Percentiles rank a stretch among this genome's conserved stretches.
phyloP scores from a whole-genome alignment of 1,140 invertebrate species.

The Papilio glaucus region DNA sequence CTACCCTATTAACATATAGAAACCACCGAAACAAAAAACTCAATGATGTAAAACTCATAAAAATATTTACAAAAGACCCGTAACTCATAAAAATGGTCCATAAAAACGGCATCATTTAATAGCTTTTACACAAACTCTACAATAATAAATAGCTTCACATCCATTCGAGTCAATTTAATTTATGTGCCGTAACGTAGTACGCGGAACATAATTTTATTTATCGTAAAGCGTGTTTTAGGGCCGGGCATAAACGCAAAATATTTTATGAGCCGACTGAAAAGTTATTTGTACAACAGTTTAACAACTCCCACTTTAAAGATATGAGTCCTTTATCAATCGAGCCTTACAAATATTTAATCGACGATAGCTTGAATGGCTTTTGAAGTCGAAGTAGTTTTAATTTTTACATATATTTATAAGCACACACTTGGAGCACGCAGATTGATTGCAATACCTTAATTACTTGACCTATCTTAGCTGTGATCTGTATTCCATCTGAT shows the following conservation, averaged over 20 bases:
- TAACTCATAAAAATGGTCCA: conserved; percentile 20
- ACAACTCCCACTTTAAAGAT: conserved; percentile 13
- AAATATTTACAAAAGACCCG: conserved; percentile 25
- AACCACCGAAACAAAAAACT: conserved; percentile 1
- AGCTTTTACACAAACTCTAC: conserved; percentile 13
- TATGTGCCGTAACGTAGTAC: conserved; percentile 6
- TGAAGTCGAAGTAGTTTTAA: no score
- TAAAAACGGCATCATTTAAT: conserved; percentile 29
- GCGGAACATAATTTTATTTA: conserved; percentile 35
- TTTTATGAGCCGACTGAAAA: conserved; percentile 24
- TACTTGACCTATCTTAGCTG: no score
- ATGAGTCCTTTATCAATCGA: background rate
- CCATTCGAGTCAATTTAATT: conserved; percentile 38
- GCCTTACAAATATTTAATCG: background rate
- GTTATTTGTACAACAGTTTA: conserved; percentile 28
- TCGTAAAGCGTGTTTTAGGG: conserved; percentile 35
- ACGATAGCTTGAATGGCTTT: no score
- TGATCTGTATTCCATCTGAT: no score
- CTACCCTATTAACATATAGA: no score
- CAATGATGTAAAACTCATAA: conserved; percentile 24
- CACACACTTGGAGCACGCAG: no score
- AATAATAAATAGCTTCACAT: conserved; percentile 32
- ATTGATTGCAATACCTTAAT: no score
- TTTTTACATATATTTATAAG: no score
- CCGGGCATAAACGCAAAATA: conserved; percentile 11